phyloP scores from a whole-genome alignment of 1,140 invertebrate genomes.

The Cydia amplana region DNA sequence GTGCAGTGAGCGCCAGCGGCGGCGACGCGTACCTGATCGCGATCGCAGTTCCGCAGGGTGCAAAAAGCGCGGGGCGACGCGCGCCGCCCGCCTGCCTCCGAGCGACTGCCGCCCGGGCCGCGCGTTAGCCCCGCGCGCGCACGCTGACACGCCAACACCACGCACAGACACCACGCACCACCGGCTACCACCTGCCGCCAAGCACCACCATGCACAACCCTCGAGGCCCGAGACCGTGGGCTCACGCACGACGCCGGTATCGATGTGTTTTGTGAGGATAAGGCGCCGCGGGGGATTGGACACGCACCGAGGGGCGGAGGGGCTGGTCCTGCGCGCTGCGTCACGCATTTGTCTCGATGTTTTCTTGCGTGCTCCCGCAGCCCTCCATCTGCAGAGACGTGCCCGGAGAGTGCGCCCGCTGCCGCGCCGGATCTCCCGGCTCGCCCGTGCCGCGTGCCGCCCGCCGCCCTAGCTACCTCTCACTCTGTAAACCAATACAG shows the following conservation, averaged over 20 bases:
- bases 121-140: constrained; percentile 53
- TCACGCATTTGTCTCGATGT: constrained; percentile 71
- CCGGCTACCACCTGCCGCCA: constrained; percentile 44
- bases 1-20: constrained; percentile 44
- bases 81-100: constrained; percentile 64
- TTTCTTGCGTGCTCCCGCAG: constrained; percentile 71
- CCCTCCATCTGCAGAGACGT: constrained; percentile 70
- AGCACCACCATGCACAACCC: constrained; percentile 47
- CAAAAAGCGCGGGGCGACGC: constrained; percentile 59
- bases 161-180: constrained; percentile 42
- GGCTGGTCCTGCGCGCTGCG: constrained; percentile 73
- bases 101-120: constrained; percentile 73
- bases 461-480: not conserved
- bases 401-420: constrained; percentile 45
- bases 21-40: constrained; percentile 53
- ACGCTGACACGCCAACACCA: constrained; percentile 32
- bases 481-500: not conserved
- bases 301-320: constrained; percentile 65
- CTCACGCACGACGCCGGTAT: constrained; percentile 68
- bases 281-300: constrained; percentile 46
- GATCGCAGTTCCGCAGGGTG: constrained; percentile 56
- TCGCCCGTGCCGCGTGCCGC: constrained; percentile 26
- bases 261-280: constrained; percentile 60
- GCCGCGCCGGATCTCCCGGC: constrained; percentile 34
- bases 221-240: constrained; percentile 48